Evolutionary conservation across 1,140 invertebrate genomes (phyloP).

Genomic region (Trichogramma pretiosum): DNA sequence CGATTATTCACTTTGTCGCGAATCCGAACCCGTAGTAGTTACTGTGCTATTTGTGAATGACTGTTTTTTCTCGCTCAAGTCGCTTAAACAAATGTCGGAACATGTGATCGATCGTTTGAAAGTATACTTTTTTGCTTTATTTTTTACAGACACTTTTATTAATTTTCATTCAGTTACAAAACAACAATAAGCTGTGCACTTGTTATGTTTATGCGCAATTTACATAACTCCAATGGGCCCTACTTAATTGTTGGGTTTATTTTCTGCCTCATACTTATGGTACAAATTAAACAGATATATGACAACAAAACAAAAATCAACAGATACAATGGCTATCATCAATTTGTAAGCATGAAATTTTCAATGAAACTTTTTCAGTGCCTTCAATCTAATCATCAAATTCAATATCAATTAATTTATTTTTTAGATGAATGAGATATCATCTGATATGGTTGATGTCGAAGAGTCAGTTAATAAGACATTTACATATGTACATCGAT

Average conservation of each 20-base stretch:
- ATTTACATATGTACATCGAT: constrained; percentile 33
- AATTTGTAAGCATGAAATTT: constrained; percentile 39
- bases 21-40: no score
- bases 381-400: not conserved
- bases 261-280: constrained; percentile 39
- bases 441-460: constrained; percentile 41
- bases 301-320: constrained; percentile 42
- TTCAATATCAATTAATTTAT: constrained; percentile 9
- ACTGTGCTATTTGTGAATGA: no score
- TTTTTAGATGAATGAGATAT: constrained; percentile 46
- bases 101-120: no score
- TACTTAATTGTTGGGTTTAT: constrained; percentile 32
- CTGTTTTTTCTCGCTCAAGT: no score
- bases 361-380: not conserved
- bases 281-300: constrained; percentile 44
- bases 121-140: no score
- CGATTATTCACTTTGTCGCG: no score
- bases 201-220: constrained; percentile 38
- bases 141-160: no score
- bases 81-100: no score
- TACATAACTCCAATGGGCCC: constrained; percentile 37
- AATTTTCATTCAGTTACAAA: no score
- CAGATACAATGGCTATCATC: constrained; percentile 39
- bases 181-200: no score
- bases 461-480: constrained; percentile 45